A percentile compares a stretch with the other conserved stretches of the same genome.
These are phyloP conservation scores for Tokudaia muenninki DNA, from an alignment of 2,797 vertebrate species.

Conservation along the genomic window DNA sequence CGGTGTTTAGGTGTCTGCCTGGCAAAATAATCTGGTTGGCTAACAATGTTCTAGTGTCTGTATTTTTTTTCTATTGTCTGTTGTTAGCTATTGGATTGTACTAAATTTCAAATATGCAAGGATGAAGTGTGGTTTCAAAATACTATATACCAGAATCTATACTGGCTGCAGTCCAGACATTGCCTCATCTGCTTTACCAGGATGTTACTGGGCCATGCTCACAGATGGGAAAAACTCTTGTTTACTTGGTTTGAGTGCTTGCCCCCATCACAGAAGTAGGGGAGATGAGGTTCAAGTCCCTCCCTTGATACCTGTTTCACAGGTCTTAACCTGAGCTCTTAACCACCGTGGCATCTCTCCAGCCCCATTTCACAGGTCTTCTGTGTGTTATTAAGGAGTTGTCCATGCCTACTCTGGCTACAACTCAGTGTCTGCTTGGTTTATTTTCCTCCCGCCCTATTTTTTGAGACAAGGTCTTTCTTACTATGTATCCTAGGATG, in stretches of 20 bases:
- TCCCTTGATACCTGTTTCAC: background rate
- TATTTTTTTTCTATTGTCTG: background rate
- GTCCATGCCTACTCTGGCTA: background rate
- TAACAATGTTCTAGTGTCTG: background rate
- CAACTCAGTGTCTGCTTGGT: background rate
- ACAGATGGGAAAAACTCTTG: background rate
- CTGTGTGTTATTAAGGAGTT: background rate
- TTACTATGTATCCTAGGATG: background rate
- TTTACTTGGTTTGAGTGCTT: background rate
- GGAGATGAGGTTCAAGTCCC: background rate
- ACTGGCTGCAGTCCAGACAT: background rate
- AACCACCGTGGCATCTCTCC: background rate
- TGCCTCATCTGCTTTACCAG: background rate
- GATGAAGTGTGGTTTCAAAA: background rate
- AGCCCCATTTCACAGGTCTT: background rate
- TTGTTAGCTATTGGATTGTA: background rate
- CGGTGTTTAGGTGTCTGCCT: too few relatives aligned
- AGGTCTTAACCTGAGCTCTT: background rate
- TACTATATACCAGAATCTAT: background rate
- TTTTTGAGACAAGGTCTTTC: background rate
- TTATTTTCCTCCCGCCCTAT: background rate
- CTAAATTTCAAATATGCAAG: background rate
- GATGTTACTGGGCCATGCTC: background rate
- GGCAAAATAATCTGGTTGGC: too few relatives aligned
- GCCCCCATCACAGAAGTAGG: background rate